Evolutionary conservation across 2,113 vertebrate genomes (phyloP).

Genomic region (Cavia porcellus): DNA sequence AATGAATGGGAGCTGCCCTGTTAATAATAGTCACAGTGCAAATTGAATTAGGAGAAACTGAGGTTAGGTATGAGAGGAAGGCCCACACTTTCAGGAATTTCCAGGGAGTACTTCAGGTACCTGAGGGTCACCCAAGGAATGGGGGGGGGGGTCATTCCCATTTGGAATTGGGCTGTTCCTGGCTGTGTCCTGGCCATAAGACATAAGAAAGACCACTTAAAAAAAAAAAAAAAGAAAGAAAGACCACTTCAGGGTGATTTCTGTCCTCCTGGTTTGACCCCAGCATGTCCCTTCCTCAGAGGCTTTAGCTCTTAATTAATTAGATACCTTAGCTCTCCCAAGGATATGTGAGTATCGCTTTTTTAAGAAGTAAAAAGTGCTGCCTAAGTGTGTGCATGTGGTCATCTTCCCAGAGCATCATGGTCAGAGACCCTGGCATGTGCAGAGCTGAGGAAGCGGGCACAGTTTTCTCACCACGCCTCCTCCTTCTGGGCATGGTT

Average conservation of each 20-base stretch:
- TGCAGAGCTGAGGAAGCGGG: not conserved
- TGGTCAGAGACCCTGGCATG: not conserved
- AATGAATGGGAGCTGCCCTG: not conserved
- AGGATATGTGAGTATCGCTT: not conserved
- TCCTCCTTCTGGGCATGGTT: not conserved
- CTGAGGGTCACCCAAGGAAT: not conserved
- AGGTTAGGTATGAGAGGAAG: not conserved
- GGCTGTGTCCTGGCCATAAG: not conserved
- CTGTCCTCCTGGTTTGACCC: not conserved
- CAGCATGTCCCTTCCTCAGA: not conserved
- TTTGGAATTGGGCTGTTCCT: not conserved
- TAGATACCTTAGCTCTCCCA: constrained; percentile 40
- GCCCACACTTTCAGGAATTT: not conserved
- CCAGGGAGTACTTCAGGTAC: not conserved
- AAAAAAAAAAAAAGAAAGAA: too few relatives aligned
- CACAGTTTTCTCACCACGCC: not conserved
- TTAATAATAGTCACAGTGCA: not conserved
- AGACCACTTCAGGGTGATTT: not conserved
- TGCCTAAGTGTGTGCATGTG: too few relatives aligned
- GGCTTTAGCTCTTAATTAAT: constrained; percentile 38
- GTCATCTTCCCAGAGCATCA: not conserved
- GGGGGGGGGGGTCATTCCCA: not conserved
- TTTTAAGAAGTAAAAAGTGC: not conserved
- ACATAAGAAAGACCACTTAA: too few relatives aligned
- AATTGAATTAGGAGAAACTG: constrained; percentile 11